These are phyloP conservation scores for Zeus faber DNA, from an alignment of 2,113 vertebrate species.

Conservation along the genomic window DNA sequence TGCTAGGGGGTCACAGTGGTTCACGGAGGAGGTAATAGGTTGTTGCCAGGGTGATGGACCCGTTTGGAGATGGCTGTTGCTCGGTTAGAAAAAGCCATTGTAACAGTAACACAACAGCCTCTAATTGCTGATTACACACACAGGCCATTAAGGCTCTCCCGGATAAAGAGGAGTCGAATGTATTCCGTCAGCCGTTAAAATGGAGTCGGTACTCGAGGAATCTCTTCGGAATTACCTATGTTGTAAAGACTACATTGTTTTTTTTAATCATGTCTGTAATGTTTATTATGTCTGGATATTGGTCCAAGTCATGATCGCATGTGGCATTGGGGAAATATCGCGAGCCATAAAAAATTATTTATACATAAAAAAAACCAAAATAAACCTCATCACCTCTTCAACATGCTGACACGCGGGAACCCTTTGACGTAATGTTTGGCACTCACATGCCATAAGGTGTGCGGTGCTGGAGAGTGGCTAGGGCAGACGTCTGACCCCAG, in stretches of 20 bases:
- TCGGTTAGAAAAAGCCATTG: conserved; percentile 15
- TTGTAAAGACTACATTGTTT: too few relatives aligned
- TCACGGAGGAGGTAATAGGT: conserved; percentile 19
- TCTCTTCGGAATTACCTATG: too few relatives aligned
- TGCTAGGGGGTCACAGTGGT: conserved; percentile 23
- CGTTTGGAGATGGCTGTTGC: conserved; percentile 44
- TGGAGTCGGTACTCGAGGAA: not conserved
- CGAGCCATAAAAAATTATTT: too few relatives aligned
- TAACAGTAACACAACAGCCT: too few relatives aligned
- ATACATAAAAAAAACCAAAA: too few relatives aligned
- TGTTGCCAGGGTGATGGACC: conserved; percentile 45
- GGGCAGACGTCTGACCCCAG: conserved; percentile 52
- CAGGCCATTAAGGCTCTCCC: conserved; percentile 26
- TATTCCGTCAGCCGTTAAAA: not conserved
- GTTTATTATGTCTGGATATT: too few relatives aligned
- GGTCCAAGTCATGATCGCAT: too few relatives aligned
- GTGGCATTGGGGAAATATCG: too few relatives aligned
- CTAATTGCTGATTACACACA: conserved; percentile 31
- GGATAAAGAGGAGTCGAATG: conserved; percentile 8
- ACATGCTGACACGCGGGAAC: conserved; percentile 42
- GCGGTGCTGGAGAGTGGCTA: conserved; percentile 37
- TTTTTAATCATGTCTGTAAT: too few relatives aligned
- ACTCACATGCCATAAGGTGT: conserved; percentile 61
- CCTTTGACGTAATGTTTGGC: conserved; percentile 36
- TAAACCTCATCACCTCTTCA: too few relatives aligned